Evolutionary conservation across 1,140 invertebrate genomes (phyloP), one percentile per base, ranked within the genome.

Genomic region (Latrodectus geometricus): DNA sequence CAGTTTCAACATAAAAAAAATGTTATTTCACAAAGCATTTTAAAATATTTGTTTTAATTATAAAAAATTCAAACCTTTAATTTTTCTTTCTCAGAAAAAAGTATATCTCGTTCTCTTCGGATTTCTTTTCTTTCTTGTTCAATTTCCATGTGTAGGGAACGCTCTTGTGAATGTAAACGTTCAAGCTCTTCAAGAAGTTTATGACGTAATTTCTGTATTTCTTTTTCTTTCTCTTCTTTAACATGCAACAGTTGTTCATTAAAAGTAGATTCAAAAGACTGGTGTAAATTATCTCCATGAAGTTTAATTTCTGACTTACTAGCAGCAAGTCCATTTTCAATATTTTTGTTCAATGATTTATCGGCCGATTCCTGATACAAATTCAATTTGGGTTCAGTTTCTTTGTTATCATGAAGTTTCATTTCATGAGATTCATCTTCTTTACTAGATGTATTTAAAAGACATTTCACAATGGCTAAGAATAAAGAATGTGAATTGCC

Each of bases 161-260:
- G 74, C 49, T 86, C 83, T 54, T 77, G 83, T 11, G 69, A 12
- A 74, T 80, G 77, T 23, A 86, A 48, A 15, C 65, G 65, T 21
- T 86, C 84, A 5, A 86, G 48, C 70, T 86, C 84, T 74, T 78
- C 21, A 8, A 86, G 49, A 14, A 79, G 50, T 35, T 74, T 86
- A 15, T 73, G 68, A 11, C 76, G 76, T 35, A 86, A 74, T 23
- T 72, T 23, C 15, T 79, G 66, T 9, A 79, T 66, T 73, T 86
- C 84, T 52, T 66, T 86, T 54, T 79, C 70, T 17, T 66, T 78
- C 52, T 80, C 69, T 21, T 86, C 70, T 66, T 73, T 86, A 11
- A 73, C 17, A 4, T 17, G 4, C 35, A 56, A 56, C 0, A 79
- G 12, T 35, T 86, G 84, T 52, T 85, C 75, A 68, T 85, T 15